Percentiles rank a stretch among this genome's conserved stretches.
phyloP scores from a whole-genome alignment of 2,797 vertebrate species.

The Loris lydekkerianus region DNA sequence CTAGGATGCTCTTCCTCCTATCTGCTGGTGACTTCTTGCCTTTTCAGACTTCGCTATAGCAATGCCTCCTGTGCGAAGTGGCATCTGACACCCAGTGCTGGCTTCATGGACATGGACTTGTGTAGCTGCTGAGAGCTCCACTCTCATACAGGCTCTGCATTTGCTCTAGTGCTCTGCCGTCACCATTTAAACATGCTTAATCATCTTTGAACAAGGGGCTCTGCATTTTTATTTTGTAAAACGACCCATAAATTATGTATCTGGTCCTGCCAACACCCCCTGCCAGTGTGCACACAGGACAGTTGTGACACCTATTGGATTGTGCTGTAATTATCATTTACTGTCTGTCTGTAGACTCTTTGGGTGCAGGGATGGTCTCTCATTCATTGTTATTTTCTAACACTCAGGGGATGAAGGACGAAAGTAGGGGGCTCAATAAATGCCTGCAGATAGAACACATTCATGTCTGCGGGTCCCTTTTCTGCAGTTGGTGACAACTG shows the following conservation, averaged over 20 bases:
- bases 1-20: neutral
- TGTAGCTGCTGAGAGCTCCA: neutral
- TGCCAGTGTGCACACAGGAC: rapidly evolving
- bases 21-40: neutral
- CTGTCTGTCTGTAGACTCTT: neutral
- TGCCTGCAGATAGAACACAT: neutral
- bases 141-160: neutral
- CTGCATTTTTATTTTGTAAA: neutral
- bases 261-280: neutral
- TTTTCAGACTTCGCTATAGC: neutral
- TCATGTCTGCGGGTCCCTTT: neutral
- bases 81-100: neutral
- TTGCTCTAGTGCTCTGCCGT: neutral
- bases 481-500: neutral
- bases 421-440: neutral
- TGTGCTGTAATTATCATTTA: neutral
- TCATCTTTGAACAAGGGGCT: neutral
- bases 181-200: neutral
- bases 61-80: neutral
- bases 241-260: neutral
- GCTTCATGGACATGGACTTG: neutral
- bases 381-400: neutral
- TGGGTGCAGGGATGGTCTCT: neutral
- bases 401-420: neutral
- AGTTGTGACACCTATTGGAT: rapidly evolving